Conservation (phyloP, 2,888 invertebrate species). For the Linyphia triangularis region DNA sequence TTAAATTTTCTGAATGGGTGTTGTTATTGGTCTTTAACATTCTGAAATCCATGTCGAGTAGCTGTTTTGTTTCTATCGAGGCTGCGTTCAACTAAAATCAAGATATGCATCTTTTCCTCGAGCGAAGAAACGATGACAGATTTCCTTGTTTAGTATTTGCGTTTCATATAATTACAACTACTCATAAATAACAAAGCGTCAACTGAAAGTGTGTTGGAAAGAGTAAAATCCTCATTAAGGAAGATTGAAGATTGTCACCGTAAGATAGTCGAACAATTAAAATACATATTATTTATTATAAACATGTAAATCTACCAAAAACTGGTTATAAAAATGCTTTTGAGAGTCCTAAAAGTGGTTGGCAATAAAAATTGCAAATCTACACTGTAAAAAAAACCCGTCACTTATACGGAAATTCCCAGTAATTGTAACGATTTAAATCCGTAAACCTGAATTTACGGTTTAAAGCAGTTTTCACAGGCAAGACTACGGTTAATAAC, state of each 20-base stretch:
- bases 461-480: too few relatives aligned
- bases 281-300: neutral
- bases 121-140: neutral
- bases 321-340: neutral
- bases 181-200: slow-evolving; percentile 8
- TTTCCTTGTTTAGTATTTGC: neutral
- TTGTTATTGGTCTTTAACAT: too few relatives aligned
- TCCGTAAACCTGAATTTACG: too few relatives aligned
- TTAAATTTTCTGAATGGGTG: too few relatives aligned
- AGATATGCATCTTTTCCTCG: neutral
- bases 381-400: too few relatives aligned
- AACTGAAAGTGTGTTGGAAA: neutral
- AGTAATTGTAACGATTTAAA: too few relatives aligned
- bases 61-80: too few relatives aligned
- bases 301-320: neutral
- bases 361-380: neutral
- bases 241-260: neutral
- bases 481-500: too few relatives aligned
- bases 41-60: too few relatives aligned
- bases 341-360: neutral
- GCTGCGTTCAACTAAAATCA: too few relatives aligned
- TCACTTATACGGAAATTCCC: too few relatives aligned
- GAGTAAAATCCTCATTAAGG: neutral
- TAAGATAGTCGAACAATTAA: neutral
- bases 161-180: slow-evolving; percentile 11